Evolutionary conservation across 2,888 invertebrate species (phyloP).

Genomic region (Drosophila hamatofila): DNA sequence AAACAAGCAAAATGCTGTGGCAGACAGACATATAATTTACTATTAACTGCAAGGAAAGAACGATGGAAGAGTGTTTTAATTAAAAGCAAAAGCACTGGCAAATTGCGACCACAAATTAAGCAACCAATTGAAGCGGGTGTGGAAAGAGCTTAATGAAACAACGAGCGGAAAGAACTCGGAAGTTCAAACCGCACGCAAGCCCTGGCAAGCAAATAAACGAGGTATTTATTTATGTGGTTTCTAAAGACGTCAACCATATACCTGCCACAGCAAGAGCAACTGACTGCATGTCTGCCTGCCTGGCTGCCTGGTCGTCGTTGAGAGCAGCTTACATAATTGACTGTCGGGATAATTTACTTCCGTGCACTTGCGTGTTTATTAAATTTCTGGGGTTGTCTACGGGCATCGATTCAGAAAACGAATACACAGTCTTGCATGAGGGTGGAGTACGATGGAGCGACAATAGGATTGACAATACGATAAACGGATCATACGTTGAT

Average conservation of each 20-base stretch:
- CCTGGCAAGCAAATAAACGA: conserved; percentile 69
- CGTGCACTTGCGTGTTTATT: conserved; percentile 80
- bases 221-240: conserved; percentile 76
- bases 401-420: conserved; percentile 66
- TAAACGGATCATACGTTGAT: conserved; percentile 40
- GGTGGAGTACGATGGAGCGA: conserved; percentile 16
- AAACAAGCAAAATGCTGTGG: conserved; percentile 31
- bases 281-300: neutral
- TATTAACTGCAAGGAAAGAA: conserved; percentile 21
- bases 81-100: conserved; percentile 66
- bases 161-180: conserved; percentile 34
- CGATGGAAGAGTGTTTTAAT: conserved; percentile 62
- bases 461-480: conserved; percentile 52
- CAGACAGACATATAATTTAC: conserved; percentile 23
- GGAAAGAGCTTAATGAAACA: conserved; percentile 61
- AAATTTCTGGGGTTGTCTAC: conserved; percentile 77
- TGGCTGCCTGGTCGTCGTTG: neutral
- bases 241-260: conserved; percentile 48
- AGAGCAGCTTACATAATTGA: conserved; percentile 70
- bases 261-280: conserved; percentile 12
- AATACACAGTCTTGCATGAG: neutral
- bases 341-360: conserved; percentile 78
- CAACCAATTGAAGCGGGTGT: conserved; percentile 72
- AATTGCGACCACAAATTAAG: conserved; percentile 78
- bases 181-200: conserved; percentile 49